phyloP scores from a whole-genome alignment of 2,888 invertebrate species.

The Mechanitis messenoides region DNA sequence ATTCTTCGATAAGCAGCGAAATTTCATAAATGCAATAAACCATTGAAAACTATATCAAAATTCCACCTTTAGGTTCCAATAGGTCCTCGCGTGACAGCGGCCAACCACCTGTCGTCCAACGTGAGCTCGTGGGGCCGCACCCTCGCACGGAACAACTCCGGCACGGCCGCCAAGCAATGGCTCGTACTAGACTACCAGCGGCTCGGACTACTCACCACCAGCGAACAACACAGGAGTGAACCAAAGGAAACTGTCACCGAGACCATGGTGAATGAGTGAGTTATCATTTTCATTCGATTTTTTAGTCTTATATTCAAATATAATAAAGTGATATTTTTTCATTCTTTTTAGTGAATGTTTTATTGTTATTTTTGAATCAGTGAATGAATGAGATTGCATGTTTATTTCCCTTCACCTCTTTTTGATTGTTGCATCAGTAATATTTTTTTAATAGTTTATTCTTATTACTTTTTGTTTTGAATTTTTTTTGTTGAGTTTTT shows the following conservation, averaged over 20 bases:
- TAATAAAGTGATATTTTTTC: too few relatives aligned
- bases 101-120: slow-evolving; percentile 86
- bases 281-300: neutral
- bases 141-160: slow-evolving; percentile 83
- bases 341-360: too few relatives aligned
- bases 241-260: slow-evolving; percentile 51
- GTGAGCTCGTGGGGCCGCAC: slow-evolving; percentile 84
- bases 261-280: slow-evolving; percentile 56
- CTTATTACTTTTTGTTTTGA: too few relatives aligned
- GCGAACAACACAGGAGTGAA: slow-evolving; percentile 25
- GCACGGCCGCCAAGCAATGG: slow-evolving; percentile 93
- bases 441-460: too few relatives aligned
- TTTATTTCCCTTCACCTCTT: too few relatives aligned
- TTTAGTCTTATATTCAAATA: too few relatives aligned
- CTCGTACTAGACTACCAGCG: slow-evolving; percentile 84
- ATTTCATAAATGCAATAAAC: neutral
- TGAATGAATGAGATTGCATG: too few relatives aligned
- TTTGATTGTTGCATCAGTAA: too few relatives aligned
- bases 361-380: too few relatives aligned
- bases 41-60: neutral
- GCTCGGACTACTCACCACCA: slow-evolving; percentile 51
- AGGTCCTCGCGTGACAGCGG: slow-evolving; percentile 86
- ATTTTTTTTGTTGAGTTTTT: too few relatives aligned
- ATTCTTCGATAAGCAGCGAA: too few relatives aligned
- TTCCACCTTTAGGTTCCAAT: slow-evolving; percentile 75